phyloP scores from a whole-genome alignment of 2,888 invertebrate species.

The Anorthoa munda region DNA sequence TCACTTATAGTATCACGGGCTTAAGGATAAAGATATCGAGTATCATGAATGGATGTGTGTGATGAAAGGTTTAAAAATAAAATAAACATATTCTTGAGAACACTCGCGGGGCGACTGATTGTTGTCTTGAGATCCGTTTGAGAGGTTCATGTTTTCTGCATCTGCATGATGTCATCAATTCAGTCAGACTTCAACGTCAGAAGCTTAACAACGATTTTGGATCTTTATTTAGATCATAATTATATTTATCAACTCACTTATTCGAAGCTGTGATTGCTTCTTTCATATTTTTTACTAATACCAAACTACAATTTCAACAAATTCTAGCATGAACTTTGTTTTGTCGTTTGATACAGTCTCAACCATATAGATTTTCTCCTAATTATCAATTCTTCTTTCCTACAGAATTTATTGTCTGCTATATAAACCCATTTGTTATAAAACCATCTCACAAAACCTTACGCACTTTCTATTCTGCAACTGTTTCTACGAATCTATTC shows the following conservation, averaged over 20 bases:
- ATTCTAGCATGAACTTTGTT: neutral
- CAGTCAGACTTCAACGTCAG: conserved; percentile 39
- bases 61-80: conserved; percentile 48
- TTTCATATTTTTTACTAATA: neutral
- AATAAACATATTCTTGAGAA: conserved; percentile 34
- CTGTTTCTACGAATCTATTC: conserved; percentile 49
- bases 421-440: conserved; percentile 21
- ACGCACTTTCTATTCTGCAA: conserved; percentile 58
- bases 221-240: conserved; percentile 26
- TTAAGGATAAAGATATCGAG: conserved; percentile 25
- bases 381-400: neutral
- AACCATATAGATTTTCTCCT: neutral
- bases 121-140: conserved; percentile 35
- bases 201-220: conserved; percentile 2
- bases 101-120: neutral
- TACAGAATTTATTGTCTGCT: neutral
- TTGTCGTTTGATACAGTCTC: neutral
- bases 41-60: conserved; percentile 45
- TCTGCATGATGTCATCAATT: conserved; percentile 49
- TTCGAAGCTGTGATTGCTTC: neutral
- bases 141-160: conserved; percentile 30
- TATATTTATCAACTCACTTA: neutral
- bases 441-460: conserved; percentile 19
- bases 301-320: neutral
- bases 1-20: conserved; percentile 17